Evolutionary conservation across 1,140 invertebrate species (phyloP).

Genomic region (Choristoneura fumiferana): DNA sequence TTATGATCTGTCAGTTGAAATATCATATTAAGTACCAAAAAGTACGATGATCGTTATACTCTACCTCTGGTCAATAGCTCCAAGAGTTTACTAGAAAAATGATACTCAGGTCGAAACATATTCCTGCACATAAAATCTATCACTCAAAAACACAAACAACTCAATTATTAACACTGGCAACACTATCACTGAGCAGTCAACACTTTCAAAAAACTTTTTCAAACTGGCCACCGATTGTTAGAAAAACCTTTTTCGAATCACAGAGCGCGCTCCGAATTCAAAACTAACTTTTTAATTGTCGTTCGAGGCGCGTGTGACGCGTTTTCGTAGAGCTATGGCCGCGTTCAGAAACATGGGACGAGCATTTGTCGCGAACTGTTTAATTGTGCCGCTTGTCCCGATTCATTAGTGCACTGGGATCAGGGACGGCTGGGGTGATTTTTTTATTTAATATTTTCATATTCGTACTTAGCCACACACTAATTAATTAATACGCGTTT

Average conservation of each 20-base stretch:
- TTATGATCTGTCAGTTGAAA: too few species aligned
- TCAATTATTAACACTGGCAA: constrained; percentile 9
- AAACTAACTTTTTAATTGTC: constrained; percentile 2
- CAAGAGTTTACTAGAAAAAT: constrained; percentile 70
- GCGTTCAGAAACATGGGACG: constrained; percentile 47
- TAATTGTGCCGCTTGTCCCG: constrained; percentile 70
- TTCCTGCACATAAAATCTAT: constrained; percentile 27
- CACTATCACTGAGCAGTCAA: constrained; percentile 12
- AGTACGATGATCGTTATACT: background rate
- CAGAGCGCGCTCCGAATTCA: background rate
- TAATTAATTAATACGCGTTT: too few species aligned
- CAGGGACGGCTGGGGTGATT: constrained; percentile 43
- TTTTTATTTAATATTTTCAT: background rate
- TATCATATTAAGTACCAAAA: too few species aligned
- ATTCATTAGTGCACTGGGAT: constrained; percentile 69
- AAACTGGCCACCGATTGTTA: background rate
- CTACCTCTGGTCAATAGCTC: constrained; percentile 66
- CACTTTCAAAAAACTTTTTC: background rate
- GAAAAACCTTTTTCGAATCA: too few species aligned
- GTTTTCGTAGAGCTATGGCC: constrained; percentile 21
- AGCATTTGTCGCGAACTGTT: constrained; percentile 65
- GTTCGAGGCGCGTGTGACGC: background rate
- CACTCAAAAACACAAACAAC: background rate
- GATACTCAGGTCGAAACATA: constrained; percentile 66
- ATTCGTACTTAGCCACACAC: too few species aligned